Conservation (phyloP, 2,113 vertebrate species). For the Sorex araneus region DNA sequence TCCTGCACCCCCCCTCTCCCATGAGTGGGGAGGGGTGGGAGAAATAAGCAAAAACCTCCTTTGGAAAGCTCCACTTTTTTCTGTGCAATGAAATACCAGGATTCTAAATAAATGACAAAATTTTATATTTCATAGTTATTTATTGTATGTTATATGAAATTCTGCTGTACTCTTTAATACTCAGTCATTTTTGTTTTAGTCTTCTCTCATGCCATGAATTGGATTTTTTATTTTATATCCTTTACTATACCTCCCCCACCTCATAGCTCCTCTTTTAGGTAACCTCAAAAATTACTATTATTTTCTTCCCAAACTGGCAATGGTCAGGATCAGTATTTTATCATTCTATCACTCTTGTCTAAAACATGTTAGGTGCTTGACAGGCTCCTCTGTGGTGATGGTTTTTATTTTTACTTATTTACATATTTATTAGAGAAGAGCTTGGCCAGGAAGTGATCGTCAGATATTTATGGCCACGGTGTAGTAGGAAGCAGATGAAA, state of each 20-base stretch:
- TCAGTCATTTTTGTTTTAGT: not conserved
- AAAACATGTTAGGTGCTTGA: no score
- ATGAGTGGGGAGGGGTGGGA: no score
- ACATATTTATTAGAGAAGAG: not conserved
- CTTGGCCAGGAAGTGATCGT: not conserved
- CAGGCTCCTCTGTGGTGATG: no score
- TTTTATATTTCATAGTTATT: not conserved
- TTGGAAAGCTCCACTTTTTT: no score
- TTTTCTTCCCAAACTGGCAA: not conserved
- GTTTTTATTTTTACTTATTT: not conserved
- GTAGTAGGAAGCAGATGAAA: not conserved
- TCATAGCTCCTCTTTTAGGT: not conserved
- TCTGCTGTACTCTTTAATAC: not conserved
- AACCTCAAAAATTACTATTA: not conserved
- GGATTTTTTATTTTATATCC: not conserved
- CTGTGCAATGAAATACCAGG: no score
- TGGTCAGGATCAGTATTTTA: not conserved
- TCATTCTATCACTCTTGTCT: not conserved
- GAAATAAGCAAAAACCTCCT: no score
- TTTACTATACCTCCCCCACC: not conserved
- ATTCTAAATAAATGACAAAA: no score
- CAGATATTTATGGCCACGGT: not conserved
- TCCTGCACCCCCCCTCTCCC: fast-evolving
- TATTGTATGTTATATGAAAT: not conserved
- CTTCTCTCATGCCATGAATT: not conserved